Evolutionary conservation across 2,113 vertebrate species (phyloP).

Genomic region (Morone chrysops): DNA sequence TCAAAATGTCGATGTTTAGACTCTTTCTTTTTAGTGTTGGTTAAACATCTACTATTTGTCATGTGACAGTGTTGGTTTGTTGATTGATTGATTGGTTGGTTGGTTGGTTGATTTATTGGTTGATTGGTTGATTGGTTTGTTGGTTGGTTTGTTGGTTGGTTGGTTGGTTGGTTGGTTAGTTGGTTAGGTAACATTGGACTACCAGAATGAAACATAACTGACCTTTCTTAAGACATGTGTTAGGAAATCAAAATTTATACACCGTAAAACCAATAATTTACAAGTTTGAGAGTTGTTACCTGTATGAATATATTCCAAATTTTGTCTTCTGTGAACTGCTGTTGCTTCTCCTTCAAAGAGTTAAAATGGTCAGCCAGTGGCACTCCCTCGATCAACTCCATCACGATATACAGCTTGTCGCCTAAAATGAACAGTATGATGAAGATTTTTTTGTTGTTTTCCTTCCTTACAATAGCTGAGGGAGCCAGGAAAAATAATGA

Average conservation of each 20-base stretch:
- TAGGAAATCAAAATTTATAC: too few species aligned
- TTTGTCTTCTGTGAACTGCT: slow-evolving; percentile 89
- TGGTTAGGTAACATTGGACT: too few species aligned
- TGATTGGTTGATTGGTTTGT: too few species aligned
- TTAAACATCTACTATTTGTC: too few species aligned
- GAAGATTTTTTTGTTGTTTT: neutral
- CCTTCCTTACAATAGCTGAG: neutral
- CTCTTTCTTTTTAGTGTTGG: too few species aligned
- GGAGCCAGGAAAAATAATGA: neutral
- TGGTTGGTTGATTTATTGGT: too few species aligned
- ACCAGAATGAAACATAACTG: too few species aligned
- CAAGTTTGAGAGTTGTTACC: slow-evolving; percentile 71
- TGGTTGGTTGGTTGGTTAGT: too few species aligned
- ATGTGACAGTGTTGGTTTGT: too few species aligned
- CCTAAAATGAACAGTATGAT: slow-evolving; percentile 66
- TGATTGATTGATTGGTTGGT: too few species aligned
- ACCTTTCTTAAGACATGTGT: neutral
- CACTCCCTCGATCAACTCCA: slow-evolving; percentile 92
- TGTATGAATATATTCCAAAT: slow-evolving; percentile 94
- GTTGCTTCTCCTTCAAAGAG: slow-evolving; percentile 91
- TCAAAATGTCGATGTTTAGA: too few species aligned
- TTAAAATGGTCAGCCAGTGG: slow-evolving; percentile 89
- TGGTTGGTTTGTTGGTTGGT: too few species aligned
- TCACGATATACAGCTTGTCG: slow-evolving; percentile 91
- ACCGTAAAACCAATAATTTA: neutral